Percentiles rank a stretch among this genome's conserved stretches.
Conservation (phyloP, 2,797 vertebrate genomes). For the Octomys mimax region DNA sequence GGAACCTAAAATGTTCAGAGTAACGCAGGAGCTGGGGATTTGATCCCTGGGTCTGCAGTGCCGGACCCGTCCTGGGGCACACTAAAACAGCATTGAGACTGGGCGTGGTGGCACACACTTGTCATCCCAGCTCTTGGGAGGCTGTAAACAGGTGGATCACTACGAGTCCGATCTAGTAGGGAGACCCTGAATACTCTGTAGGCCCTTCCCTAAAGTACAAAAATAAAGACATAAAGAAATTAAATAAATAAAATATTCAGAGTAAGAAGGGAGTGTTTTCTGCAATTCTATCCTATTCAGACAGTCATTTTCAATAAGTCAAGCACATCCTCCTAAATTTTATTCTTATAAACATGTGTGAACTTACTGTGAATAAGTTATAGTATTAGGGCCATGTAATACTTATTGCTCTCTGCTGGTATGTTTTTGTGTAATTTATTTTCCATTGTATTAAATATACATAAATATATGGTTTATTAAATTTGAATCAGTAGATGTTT, state of each 20-base stretch:
- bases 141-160: too few relatives aligned
- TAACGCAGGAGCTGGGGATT: neutral
- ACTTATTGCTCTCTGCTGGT: neutral
- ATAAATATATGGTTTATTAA: neutral
- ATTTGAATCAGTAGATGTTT: neutral
- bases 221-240: too few relatives aligned
- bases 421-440: neutral
- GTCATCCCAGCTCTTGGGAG: too few relatives aligned
- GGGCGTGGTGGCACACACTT: too few relatives aligned
- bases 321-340: neutral
- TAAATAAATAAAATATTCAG: slow-evolving; percentile 4
- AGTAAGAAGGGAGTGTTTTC: neutral
- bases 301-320: neutral
- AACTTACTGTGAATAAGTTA: neutral
- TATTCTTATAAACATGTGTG: neutral
- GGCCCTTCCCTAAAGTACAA: too few relatives aligned
- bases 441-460: neutral
- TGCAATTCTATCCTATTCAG: neutral
- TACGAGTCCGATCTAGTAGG: too few relatives aligned
- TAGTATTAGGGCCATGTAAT: neutral
- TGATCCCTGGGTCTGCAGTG: too few relatives aligned
- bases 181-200: too few relatives aligned
- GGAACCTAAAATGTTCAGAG: slow-evolving; percentile 3
- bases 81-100: too few relatives aligned
- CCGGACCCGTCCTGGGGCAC: too few relatives aligned